Evolutionary conservation across 2,888 invertebrate species (phyloP).

Genomic region (Neoaliturus tenellus): DNA sequence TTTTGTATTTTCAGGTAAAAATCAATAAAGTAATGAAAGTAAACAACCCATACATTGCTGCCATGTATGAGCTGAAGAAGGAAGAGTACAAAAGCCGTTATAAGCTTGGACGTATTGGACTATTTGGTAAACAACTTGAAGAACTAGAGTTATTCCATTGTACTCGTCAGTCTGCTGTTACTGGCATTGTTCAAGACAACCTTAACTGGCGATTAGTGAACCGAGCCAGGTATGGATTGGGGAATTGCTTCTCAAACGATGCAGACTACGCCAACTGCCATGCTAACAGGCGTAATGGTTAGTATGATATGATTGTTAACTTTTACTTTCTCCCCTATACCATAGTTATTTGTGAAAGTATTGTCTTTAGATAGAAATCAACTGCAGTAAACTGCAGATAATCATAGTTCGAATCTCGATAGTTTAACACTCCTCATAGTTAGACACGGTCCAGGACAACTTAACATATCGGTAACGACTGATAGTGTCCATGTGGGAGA

Average conservation of each 20-base stretch:
- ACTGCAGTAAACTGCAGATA: too few species aligned
- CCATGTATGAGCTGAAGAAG: slow-evolving; percentile 38
- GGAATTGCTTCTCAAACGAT: slow-evolving; percentile 15
- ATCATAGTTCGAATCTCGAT: too few species aligned
- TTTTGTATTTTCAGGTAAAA: slow-evolving; percentile 29
- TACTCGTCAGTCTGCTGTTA: not conserved
- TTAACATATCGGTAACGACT: too few species aligned
- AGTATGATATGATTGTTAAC: too few species aligned
- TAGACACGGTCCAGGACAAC: too few species aligned
- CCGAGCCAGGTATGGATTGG: not conserved
- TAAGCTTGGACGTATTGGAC: not conserved
- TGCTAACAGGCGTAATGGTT: slow-evolving; percentile 39
- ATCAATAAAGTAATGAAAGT: slow-evolving; percentile 11
- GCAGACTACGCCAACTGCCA: slow-evolving; percentile 55
- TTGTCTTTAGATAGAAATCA: too few species aligned
- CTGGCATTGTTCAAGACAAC: slow-evolving; percentile 26
- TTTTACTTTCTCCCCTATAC: too few species aligned
- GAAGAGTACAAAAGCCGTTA: slow-evolving; percentile 14
- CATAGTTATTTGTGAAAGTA: too few species aligned
- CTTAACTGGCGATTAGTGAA: slow-evolving; percentile 13
- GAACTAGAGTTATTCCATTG: slow-evolving; percentile 31
- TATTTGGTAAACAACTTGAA: not conserved
- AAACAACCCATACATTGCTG: slow-evolving; percentile 13
- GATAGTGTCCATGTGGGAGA: too few species aligned
- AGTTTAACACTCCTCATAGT: too few species aligned